phyloP scores from a whole-genome alignment of 2,113 vertebrate species.

The Brienomyrus brachyistius region DNA sequence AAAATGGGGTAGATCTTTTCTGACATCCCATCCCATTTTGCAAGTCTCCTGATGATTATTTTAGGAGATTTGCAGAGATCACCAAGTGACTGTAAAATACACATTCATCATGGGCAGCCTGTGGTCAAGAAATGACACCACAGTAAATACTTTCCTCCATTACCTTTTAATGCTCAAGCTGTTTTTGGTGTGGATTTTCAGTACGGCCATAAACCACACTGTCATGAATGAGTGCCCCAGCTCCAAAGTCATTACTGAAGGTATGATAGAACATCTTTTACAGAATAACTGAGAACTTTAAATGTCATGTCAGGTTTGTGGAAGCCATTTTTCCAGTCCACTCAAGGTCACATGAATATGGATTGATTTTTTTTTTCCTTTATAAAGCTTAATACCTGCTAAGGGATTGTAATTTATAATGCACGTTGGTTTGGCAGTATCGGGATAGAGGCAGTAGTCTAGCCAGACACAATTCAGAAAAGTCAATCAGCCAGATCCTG shows the following conservation, averaged over 20 bases:
- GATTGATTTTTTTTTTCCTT: conserved; percentile 46
- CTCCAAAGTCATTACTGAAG: conserved; percentile 87
- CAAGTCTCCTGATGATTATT: conserved; percentile 54
- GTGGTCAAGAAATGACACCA: conserved; percentile 80
- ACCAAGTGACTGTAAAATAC: conserved; percentile 75
- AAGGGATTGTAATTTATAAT: conserved; percentile 37
- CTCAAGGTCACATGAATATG: conserved; percentile 95
- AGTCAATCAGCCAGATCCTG: conserved; percentile 41
- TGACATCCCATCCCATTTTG: background rate
- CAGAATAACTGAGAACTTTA: conserved; percentile 73
- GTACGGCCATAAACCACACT: conserved; percentile 71
- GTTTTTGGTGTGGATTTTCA: conserved; percentile 78
- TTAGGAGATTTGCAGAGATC: conserved; percentile 72
- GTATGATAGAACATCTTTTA: conserved; percentile 87
- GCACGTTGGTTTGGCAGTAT: conserved; percentile 19
- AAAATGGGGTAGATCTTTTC: background rate
- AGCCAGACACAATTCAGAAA: conserved; percentile 9
- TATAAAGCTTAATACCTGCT: conserved; percentile 37
- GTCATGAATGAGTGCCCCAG: conserved; percentile 89
- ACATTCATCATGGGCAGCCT: conserved; percentile 81
- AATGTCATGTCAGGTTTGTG: conserved; percentile 77
- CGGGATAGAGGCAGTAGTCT: conserved; percentile 8
- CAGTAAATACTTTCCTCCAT: conserved; percentile 84
- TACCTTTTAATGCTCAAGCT: conserved; percentile 83
- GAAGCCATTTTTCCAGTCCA: conserved; percentile 60